These are phyloP conservation scores for Drosophila hamatofila DNA, from an alignment of 2,888 invertebrate species.

Conservation along the genomic window DNA sequence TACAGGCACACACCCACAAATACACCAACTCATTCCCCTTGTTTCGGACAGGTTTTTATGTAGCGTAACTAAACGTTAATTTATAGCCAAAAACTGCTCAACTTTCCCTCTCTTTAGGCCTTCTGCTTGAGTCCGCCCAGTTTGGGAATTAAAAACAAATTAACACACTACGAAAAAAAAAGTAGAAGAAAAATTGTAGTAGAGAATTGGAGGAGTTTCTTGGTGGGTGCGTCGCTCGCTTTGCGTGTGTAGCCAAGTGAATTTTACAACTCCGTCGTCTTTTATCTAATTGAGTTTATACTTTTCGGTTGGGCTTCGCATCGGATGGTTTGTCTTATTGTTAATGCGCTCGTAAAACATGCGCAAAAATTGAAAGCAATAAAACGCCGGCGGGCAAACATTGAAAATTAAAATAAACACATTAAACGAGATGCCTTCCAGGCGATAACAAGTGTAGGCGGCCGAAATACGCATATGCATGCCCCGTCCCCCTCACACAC, in stretches of 20 bases:
- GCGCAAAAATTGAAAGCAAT: slow-evolving; percentile 75
- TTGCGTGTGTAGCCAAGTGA: slow-evolving; percentile 69
- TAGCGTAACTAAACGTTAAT: slow-evolving; percentile 77
- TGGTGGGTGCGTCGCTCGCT: slow-evolving; percentile 26
- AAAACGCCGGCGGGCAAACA: slow-evolving; percentile 65
- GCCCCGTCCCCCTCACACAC: background rate
- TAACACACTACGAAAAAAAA: slow-evolving; percentile 70
- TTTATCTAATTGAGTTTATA: slow-evolving; percentile 76
- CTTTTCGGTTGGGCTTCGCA: slow-evolving; percentile 25
- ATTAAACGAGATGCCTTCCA: slow-evolving; percentile 56
- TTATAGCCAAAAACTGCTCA: slow-evolving; percentile 57
- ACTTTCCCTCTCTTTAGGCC: slow-evolving; percentile 50
- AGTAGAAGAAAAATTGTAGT: slow-evolving; percentile 5
- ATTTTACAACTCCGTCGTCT: slow-evolving; percentile 56
- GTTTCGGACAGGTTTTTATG: slow-evolving; percentile 71
- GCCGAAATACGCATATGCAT: slow-evolving; percentile 42
- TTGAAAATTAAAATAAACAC: slow-evolving; percentile 78
- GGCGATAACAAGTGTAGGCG: slow-evolving; percentile 65
- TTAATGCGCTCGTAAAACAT: slow-evolving; percentile 78
- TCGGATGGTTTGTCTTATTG: slow-evolving; percentile 67
- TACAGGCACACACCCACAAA: background rate
- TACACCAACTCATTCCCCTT: slow-evolving; percentile 19
- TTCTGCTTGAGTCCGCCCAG: slow-evolving; percentile 44
- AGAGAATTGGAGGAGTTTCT: slow-evolving; percentile 23
- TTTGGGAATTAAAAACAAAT: slow-evolving; percentile 75